Base-by-base conservation (phyloP, 2,888 invertebrate species). In the Eilema griseolum region DNA sequence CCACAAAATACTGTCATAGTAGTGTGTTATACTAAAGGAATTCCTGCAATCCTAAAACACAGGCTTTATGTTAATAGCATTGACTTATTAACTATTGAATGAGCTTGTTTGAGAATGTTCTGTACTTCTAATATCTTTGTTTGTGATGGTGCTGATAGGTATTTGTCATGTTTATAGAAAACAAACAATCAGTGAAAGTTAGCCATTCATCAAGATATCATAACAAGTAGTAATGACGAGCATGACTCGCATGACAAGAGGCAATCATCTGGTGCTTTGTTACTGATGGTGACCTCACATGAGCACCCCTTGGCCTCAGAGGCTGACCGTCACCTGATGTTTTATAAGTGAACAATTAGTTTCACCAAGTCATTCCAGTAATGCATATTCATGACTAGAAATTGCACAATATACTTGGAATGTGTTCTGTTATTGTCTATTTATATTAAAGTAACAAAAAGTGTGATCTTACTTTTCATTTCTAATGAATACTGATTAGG, bases 121-220 rank as follows among this genome's bases (percentile, higher is more conserved):
- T 5, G 20, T 46, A 41, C 8, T 10, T 14, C 24, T 16, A 24
- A 1, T 14, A n/a, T 4, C 7, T 46, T 14, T 62, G 16, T 62
- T 23, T 62, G 23, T 62, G 62, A 41, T 62, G 16, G 16, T 62
- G 14, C 24, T 62, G 23, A 37, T 62, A 14, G n/a, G 26, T 59
- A 16, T 59, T 62, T 33, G 24, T 62, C 14, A 37, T 62, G 41
- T 62, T 37, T 41, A 62, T 20, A 4, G 26, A 37, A 24, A 62
- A 37, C 37, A 41, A 41, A 62, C 62, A 62, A 62, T 26, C 16
- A 24, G 20, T 5, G 5, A 62, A 24, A 24, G 37, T 16, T 1
- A 62, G 7, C 62, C 23, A 62, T 41, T 20, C 41, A 62, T 41
- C 10, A 41, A 24, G 26, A 59, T 59, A 59, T 3, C 24, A 62